These are phyloP conservation scores for Meliscaeva auricollis DNA, from an alignment of 2,888 invertebrate genomes.

Conservation along the genomic window DNA sequence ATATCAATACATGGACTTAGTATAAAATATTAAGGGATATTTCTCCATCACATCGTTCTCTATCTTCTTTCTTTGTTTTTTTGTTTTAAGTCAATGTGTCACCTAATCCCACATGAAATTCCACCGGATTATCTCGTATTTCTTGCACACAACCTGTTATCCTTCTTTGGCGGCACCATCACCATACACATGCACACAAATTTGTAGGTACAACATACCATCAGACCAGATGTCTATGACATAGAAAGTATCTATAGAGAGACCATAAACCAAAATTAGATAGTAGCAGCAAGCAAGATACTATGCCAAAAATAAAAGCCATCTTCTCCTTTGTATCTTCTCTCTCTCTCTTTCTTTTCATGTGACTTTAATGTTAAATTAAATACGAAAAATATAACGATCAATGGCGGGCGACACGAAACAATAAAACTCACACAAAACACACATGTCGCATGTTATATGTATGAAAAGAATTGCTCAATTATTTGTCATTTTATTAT, in stretches of 20 bases:
- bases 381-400: conserved; percentile 67
- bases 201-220: too few relatives aligned
- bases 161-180: neutral
- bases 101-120: conserved; percentile 63
- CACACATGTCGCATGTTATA: conserved; percentile 51
- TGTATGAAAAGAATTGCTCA: conserved; percentile 52
- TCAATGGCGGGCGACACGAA: conserved; percentile 51
- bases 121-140: conserved; percentile 61
- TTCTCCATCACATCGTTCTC: conserved; percentile 1
- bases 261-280: conserved; percentile 69
- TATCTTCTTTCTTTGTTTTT: neutral
- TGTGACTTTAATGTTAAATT: conserved; percentile 66
- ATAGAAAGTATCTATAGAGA: conserved; percentile 21
- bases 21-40: conserved; percentile 38
- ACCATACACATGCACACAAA: neutral
- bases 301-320: conserved; percentile 9
- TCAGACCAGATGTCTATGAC: conserved; percentile 55
- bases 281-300: conserved; percentile 26
- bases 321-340: neutral
- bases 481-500: conserved; percentile 52
- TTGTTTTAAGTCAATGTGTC: conserved; percentile 28
- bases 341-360: neutral
- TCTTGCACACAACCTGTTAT: conserved; percentile 5
- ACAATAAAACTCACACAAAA: conserved; percentile 70
- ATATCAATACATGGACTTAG: conserved; percentile 41